A percentile compares a stretch with the other conserved stretches of the same genome.
phyloP scores from a whole-genome alignment of 2,797 vertebrate genomes.

The Pterois miles region DNA sequence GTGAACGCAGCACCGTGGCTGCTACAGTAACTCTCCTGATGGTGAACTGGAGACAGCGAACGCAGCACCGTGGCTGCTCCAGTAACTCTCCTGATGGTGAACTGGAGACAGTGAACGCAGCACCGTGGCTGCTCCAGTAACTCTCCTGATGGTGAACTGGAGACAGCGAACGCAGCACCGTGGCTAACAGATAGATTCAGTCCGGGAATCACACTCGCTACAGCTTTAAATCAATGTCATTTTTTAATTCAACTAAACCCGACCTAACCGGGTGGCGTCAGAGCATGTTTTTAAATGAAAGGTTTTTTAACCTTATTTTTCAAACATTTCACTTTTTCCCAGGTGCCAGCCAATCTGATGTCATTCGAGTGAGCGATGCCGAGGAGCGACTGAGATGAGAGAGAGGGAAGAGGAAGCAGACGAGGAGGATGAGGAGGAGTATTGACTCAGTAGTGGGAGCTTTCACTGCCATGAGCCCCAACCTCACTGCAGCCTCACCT shows the following conservation, averaged over 20 bases:
- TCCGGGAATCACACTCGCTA: background rate
- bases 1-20: no score
- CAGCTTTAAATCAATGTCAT: no score
- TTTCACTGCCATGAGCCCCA: conserved; percentile 84
- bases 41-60: no score
- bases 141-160: no score
- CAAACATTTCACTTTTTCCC: background rate
- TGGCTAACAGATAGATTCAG: background rate
- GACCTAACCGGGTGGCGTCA: no score
- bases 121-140: no score
- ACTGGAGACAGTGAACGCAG: no score
- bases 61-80: no score
- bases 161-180: no score
- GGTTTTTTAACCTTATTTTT: background rate
- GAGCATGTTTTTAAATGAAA: background rate
- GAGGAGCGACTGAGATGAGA: conserved; percentile 23
- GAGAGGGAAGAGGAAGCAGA: conserved; percentile 38
- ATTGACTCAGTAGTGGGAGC: conserved; percentile 71
- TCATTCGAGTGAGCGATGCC: conserved; percentile 90
- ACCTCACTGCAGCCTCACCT: conserved; percentile 76
- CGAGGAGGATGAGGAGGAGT: conserved; percentile 56
- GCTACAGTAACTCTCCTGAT: no score
- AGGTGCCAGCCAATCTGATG: conserved; percentile 99
- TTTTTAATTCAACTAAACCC: no score
- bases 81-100: no score